Evolutionary conservation across 2,113 vertebrate genomes (phyloP).

Genomic region (Nycticryphes semicollaris): DNA sequence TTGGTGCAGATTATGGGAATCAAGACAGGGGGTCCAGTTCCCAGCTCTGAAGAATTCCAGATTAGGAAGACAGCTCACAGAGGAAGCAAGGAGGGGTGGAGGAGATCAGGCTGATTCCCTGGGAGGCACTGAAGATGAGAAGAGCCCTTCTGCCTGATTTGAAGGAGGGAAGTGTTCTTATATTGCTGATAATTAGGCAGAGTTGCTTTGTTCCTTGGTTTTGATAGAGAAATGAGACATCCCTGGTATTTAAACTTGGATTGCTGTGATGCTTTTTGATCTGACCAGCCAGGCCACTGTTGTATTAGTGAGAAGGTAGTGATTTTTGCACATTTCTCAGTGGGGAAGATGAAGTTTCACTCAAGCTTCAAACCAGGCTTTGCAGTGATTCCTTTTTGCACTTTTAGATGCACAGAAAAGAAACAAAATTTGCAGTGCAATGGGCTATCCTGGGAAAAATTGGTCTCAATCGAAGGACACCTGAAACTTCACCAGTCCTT

Average conservation of each 20-base stretch:
- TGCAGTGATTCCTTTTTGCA: neutral
- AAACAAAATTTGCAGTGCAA: neutral
- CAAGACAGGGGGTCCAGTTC: constrained; percentile 34
- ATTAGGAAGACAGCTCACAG: neutral
- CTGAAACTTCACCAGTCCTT: neutral
- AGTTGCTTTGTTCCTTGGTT: neutral
- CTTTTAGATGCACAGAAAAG: neutral
- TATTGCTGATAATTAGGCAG: neutral
- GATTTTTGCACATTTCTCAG: neutral
- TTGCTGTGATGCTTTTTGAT: neutral
- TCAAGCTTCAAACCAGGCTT: neutral
- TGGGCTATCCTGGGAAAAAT: neutral
- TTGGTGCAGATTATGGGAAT: constrained; percentile 31
- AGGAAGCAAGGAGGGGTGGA: neutral
- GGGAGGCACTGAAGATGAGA: neutral
- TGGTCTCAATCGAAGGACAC: neutral
- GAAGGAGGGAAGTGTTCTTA: neutral
- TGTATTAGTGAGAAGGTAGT: neutral
- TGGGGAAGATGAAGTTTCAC: neutral
- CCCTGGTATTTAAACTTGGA: neutral
- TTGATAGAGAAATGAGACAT: constrained; percentile 4
- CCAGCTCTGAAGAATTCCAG: constrained; percentile 21
- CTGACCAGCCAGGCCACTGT: neutral
- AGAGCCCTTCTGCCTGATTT: constrained; percentile 14
- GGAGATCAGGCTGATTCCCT: neutral